Conservation (phyloP, 2,797 vertebrate species). For the Limnodromus scolopaceus region DNA sequence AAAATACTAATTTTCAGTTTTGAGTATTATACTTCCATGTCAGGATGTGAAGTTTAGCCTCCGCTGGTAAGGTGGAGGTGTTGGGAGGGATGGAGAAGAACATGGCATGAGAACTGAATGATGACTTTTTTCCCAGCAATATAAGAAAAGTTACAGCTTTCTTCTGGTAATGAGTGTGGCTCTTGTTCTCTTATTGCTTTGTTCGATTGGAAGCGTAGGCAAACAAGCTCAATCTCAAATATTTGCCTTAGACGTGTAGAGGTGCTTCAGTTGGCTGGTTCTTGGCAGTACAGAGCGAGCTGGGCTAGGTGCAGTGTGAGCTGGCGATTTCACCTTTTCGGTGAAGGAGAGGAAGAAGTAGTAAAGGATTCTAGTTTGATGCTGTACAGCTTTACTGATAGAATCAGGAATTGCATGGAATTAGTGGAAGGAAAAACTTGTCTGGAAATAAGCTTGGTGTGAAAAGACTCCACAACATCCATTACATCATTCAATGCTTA, state of each 20-base stretch:
- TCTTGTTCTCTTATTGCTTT: background rate
- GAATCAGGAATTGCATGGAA: background rate
- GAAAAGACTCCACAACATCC: background rate
- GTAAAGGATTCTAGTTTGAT: background rate
- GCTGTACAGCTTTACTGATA: background rate
- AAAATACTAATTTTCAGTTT: no score
- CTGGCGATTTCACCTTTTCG: background rate
- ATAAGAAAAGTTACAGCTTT: background rate
- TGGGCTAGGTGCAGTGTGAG: background rate
- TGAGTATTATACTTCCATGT: background rate
- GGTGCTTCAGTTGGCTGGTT: background rate
- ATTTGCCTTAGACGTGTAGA: background rate
- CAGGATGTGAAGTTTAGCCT: background rate
- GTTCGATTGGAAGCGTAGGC: accelerated
- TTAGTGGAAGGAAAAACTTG: background rate
- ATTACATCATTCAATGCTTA: background rate
- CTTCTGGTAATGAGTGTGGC: background rate
- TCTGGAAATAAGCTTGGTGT: background rate
- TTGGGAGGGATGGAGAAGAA: no score
- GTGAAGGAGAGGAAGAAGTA: background rate
- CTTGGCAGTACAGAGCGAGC: background rate
- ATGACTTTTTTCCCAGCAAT: background rate
- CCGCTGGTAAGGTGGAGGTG: no score
- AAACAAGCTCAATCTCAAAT: background rate
- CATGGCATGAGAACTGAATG: no score